These are phyloP conservation scores for Heliconius charithonia DNA, from an alignment of 2,888 invertebrate species.

Conservation along the genomic window DNA sequence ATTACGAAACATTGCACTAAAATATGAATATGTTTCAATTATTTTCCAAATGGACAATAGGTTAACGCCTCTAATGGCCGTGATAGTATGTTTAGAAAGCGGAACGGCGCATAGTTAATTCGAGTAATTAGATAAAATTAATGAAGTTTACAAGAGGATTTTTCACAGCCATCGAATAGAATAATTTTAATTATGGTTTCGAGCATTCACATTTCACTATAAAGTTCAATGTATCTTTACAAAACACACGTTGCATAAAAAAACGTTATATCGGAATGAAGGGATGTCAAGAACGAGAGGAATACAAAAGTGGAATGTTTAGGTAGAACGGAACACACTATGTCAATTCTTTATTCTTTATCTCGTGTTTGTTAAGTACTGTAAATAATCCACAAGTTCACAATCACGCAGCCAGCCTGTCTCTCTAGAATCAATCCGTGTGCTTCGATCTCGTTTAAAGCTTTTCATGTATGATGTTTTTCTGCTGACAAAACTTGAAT, in stretches of 20 bases:
- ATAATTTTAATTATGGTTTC: constrained; percentile 22
- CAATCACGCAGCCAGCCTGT: constrained; percentile 38
- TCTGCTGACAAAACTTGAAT: constrained; percentile 35
- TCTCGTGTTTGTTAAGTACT: constrained; percentile 21
- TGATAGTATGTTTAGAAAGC: constrained; percentile 67
- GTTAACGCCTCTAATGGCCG: background rate
- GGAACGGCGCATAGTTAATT: constrained; percentile 58
- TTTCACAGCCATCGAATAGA: constrained; percentile 33
- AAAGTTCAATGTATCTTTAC: constrained; percentile 33
- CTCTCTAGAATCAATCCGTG: constrained; percentile 42
- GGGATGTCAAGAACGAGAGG: constrained; percentile 39
- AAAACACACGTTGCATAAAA: constrained; percentile 32
- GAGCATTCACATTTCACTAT: constrained; percentile 4
- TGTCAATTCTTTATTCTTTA: constrained; percentile 26
- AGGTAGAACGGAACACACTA: constrained; percentile 34
- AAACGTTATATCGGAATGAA: constrained; percentile 34
- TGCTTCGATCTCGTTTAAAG: constrained; percentile 32
- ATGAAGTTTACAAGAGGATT: constrained; percentile 35
- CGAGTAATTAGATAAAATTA: constrained; percentile 46
- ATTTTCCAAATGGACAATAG: constrained; percentile 13
- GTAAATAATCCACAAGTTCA: constrained; percentile 22
- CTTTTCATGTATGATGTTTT: constrained; percentile 45
- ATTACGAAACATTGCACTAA: background rate
- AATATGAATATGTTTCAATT: constrained; percentile 13
- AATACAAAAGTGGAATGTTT: constrained; percentile 34